phyloP scores from a whole-genome alignment of 2,797 vertebrate species.

The Rhinella marina region DNA sequence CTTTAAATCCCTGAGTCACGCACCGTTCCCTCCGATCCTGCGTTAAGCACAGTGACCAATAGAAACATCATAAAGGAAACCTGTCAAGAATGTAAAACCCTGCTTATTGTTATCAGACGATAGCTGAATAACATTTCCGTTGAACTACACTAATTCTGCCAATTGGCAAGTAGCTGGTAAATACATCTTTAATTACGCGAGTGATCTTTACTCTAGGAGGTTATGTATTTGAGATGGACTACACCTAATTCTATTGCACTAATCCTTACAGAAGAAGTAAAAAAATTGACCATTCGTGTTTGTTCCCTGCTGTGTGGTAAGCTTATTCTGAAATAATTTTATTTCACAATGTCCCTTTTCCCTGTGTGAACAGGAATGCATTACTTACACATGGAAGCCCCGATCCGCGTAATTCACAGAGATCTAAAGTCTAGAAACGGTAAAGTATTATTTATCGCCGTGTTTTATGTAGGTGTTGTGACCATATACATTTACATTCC shows the following conservation, averaged over 20 bases:
- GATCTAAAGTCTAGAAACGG: constrained; percentile 98
- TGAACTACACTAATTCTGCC: neutral
- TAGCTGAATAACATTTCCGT: neutral
- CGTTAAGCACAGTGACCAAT: neutral
- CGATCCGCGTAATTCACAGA: constrained; percentile 96
- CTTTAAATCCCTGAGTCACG: no score
- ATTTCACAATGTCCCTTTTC: constrained; percentile 48
- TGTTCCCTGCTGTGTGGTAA: neutral
- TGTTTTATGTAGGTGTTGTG: neutral
- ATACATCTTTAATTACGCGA: neutral
- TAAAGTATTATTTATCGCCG: constrained; percentile 71
- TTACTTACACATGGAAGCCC: constrained; percentile 96
- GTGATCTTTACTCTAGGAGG: neutral
- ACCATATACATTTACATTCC: neutral
- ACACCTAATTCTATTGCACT: neutral
- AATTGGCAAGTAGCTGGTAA: neutral
- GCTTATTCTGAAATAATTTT: neutral
- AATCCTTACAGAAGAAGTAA: neutral
- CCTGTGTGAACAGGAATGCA: constrained; percentile 85
- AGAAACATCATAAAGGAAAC: neutral
- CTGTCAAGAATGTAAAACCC: neutral
- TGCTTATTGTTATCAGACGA: neutral
- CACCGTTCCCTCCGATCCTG: no score
- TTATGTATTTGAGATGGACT: neutral
- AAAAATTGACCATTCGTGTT: neutral